These are phyloP conservation scores for Halcyon leucocephala DNA, from an alignment of 2,797 vertebrate species.

Conservation along the genomic window DNA sequence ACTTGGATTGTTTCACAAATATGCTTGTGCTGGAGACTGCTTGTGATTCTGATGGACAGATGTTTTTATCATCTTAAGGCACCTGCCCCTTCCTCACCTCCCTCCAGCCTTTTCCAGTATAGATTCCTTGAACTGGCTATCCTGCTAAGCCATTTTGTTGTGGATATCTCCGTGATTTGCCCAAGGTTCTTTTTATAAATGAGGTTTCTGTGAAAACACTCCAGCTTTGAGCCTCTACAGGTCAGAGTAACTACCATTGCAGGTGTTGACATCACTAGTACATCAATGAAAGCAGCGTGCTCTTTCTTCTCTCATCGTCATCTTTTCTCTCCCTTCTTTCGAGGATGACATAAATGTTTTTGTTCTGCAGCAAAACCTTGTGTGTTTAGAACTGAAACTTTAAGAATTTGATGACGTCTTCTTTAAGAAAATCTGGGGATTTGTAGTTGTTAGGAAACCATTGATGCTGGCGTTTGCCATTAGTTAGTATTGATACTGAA, in stretches of 20 bases:
- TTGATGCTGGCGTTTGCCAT: neutral
- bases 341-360: neutral
- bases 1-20: constrained; percentile 11
- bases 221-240: constrained; percentile 49
- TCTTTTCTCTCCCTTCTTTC: neutral
- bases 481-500: neutral
- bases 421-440: neutral
- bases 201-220: constrained; percentile 29
- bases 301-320: constrained; percentile 34
- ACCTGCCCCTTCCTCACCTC: neutral
- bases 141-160: neutral
- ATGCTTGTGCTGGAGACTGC: constrained; percentile 17
- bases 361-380: neutral
- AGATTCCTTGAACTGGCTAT: constrained; percentile 23
- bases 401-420: neutral
- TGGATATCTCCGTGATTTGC: neutral
- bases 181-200: neutral
- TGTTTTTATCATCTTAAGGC: constrained; percentile 32
- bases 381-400: neutral
- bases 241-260: constrained; percentile 72
- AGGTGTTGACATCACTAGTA: constrained; percentile 78
- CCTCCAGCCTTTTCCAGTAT: neutral
- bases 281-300: constrained; percentile 69
- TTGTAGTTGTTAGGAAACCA: neutral
- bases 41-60: constrained; percentile 6